Conservation (phyloP, 2,888 invertebrate species). For the Entomobrya proxima region DNA sequence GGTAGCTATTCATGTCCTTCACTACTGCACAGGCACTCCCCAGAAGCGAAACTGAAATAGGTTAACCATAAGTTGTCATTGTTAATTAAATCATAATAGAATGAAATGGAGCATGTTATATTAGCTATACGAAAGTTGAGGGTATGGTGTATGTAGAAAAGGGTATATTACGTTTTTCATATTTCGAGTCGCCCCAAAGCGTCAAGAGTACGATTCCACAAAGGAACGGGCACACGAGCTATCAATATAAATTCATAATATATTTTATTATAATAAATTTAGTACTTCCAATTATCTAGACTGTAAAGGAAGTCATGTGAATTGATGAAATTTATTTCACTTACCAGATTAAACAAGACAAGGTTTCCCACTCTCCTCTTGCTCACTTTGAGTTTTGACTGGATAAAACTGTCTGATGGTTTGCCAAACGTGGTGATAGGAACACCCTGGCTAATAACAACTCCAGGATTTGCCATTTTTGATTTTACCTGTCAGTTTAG, state of each 20-base stretch:
- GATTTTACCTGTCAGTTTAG: no score
- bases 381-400: neutral
- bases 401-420: neutral
- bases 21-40: neutral
- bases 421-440: neutral
- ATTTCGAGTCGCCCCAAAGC: neutral
- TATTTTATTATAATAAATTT: neutral
- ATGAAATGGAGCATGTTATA: no score
- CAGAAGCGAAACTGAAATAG: neutral
- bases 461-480: neutral
- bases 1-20: neutral
- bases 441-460: neutral
- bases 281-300: neutral
- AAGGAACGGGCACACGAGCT: constrained; percentile 10
- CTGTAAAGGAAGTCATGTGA: no score
- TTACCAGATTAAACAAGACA: constrained; percentile 8
- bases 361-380: constrained; percentile 9
- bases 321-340: neutral
- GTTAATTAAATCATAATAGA: no score
- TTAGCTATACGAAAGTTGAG: no score
- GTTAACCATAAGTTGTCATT: no score
- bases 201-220: neutral
- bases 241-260: neutral
- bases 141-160: no score
- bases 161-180: neutral